phyloP scores from a whole-genome alignment of 2,113 vertebrate genomes.

The Entosphenus tridentatus region DNA sequence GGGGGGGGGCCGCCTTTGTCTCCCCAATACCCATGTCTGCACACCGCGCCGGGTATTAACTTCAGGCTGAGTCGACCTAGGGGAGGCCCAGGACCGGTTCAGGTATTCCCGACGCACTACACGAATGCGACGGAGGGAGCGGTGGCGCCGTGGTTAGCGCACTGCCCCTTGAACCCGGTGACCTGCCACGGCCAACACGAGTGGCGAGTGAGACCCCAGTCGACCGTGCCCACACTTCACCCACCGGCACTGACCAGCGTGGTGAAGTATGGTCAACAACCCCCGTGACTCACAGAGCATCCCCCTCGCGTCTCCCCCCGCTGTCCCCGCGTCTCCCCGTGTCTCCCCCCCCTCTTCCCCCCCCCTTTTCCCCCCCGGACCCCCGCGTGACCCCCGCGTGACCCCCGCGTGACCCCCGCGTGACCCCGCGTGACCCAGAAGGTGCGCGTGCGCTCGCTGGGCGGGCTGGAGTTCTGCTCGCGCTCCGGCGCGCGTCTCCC shows the following conservation, averaged over 20 bases:
- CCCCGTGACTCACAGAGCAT: not conserved
- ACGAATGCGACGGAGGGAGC: no score
- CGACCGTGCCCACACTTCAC: not conserved
- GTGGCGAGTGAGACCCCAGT: no score
- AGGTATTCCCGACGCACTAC: no score
- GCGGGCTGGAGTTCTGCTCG: not conserved
- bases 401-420: not conserved
- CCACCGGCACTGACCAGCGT: not conserved
- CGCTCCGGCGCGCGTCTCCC: not conserved
- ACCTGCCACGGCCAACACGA: no score
- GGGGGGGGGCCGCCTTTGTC: no score
- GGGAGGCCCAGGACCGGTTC: no score
- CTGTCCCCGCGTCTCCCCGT: not conserved
- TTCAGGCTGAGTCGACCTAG: no score
- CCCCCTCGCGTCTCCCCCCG: not conserved
- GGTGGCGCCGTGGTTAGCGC: no score
- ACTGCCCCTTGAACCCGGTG: no score
- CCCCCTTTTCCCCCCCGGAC: no score
- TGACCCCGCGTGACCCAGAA: not conserved
- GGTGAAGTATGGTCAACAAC: not conserved
- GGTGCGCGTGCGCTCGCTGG: not conserved
- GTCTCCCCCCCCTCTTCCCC: not conserved
- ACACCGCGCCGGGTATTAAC: no score
- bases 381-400: not conserved
- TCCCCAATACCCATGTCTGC: no score